Conservation (phyloP, 2,113 vertebrate species). For the Myiagra hebetior region DNA sequence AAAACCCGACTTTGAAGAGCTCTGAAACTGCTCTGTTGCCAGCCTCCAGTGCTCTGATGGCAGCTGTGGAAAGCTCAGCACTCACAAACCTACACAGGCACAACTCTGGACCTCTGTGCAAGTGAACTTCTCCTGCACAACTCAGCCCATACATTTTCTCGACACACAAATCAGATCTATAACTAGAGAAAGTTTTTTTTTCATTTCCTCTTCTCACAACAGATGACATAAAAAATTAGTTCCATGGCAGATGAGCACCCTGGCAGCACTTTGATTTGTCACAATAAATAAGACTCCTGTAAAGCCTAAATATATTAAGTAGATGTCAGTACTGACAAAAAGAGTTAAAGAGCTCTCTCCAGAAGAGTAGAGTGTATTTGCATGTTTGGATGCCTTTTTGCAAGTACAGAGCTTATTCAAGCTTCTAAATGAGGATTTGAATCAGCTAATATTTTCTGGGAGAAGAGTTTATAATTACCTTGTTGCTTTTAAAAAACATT, state of each 20-base stretch:
- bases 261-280: conserved; percentile 1
- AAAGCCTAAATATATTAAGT: neutral
- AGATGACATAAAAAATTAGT: neutral
- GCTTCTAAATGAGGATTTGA: neutral
- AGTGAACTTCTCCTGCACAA: neutral
- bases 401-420: neutral
- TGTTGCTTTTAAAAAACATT: neutral
- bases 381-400: neutral
- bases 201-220: neutral
- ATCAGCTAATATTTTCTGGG: neutral
- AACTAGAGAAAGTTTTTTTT: neutral
- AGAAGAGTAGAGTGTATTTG: neutral
- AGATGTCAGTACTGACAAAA: neutral
- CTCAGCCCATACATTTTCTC: neutral
- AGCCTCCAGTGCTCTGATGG: neutral
- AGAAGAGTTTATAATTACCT: neutral
- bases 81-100: accelerated
- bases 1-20: neutral
- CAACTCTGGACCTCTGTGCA: neutral
- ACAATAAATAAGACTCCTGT: neutral
- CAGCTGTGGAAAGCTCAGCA: neutral
- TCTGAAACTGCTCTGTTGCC: neutral
- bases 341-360: neutral
- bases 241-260: neutral
- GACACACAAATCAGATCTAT: neutral